These are phyloP conservation scores for Pyrocephalus nanus DNA, from an alignment of 2,797 vertebrate species.

Conservation along the genomic window DNA sequence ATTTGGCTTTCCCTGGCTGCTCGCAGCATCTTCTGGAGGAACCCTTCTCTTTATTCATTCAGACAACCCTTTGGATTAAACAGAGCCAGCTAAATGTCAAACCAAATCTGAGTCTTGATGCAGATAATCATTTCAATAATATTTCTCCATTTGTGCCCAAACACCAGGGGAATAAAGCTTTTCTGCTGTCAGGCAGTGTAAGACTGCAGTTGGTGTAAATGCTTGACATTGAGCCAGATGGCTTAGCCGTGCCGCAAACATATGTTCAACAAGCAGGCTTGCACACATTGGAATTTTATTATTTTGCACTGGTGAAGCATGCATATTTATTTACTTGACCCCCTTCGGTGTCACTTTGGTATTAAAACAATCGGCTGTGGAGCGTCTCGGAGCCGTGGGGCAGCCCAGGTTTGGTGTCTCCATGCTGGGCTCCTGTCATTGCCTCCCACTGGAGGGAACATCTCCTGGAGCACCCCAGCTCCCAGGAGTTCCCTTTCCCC, in stretches of 20 bases:
- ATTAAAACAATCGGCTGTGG: conserved; percentile 78
- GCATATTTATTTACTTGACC: conserved; percentile 96
- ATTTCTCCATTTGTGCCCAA: conserved; percentile 99
- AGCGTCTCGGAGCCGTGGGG: conserved; percentile 65
- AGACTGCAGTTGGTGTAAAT: conserved; percentile 99
- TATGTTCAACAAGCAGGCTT: conserved; percentile 99
- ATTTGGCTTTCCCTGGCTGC: conserved; percentile 84
- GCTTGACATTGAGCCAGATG: conserved; percentile 99
- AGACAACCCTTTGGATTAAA: conserved; percentile 99
- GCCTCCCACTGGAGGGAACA: background rate
- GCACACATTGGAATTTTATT: conserved; percentile 96
- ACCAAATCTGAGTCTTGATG: conserved; percentile 99
- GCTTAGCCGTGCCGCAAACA: conserved; percentile 98
- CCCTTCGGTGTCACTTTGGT: conserved; percentile 78
- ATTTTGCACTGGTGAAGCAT: conserved; percentile 94
- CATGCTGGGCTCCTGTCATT: conserved; percentile 36
- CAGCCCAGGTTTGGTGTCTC: conserved; percentile 49
- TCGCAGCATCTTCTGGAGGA: conserved; percentile 93
- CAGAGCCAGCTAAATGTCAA: conserved; percentile 99
- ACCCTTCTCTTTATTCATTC: conserved; percentile 77
- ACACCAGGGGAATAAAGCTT: conserved; percentile 99
- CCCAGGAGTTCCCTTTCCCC: background rate
- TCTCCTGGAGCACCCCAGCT: background rate
- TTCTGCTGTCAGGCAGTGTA: conserved; percentile 99
- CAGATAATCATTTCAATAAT: conserved; percentile 99